Evolutionary conservation across 1,140 invertebrate genomes (phyloP).

Genomic region (Aradophagus sp.): DNA sequence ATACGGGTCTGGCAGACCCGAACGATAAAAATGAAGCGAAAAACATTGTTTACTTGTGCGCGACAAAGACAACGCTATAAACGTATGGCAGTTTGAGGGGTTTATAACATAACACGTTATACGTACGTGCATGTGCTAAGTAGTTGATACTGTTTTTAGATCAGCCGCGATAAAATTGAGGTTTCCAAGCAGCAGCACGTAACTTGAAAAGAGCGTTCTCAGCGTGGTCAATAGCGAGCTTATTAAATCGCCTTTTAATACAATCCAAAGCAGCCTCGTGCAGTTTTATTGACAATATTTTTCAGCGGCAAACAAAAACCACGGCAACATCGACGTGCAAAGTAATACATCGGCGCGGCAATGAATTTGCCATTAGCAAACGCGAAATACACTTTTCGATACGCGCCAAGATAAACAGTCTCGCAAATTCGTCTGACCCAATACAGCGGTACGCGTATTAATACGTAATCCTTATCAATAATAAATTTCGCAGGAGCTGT

Average conservation of each 20-base stretch:
- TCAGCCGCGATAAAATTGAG: conserved; percentile 42
- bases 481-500: conserved; percentile 23
- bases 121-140: conserved; percentile 25
- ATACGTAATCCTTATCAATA: conserved; percentile 32
- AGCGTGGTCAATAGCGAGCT: conserved; percentile 43
- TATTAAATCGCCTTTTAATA: conserved; percentile 51
- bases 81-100: no score
- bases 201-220: conserved; percentile 48
- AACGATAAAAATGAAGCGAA: no score
- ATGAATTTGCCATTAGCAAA: conserved; percentile 36
- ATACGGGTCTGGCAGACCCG: no score
- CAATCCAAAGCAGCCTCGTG: conserved; percentile 22
- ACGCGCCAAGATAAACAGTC: conserved; percentile 11
- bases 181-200: conserved; percentile 35
- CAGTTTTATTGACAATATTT: conserved; percentile 35
- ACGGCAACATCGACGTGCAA: conserved; percentile 3
- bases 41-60: no score
- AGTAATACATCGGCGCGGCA: conserved; percentile 17
- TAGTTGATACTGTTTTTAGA: conserved; percentile 46
- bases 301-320: conserved; percentile 17
- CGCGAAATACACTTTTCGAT: conserved; percentile 20
- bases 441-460: conserved; percentile 12
- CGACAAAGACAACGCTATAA: no score
- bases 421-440: conserved; percentile 10
- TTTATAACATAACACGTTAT: conserved; percentile 20